These are phyloP conservation scores for Hirtodrosophila cameraria DNA, from an alignment of 2,888 invertebrate genomes.

Conservation along the genomic window DNA sequence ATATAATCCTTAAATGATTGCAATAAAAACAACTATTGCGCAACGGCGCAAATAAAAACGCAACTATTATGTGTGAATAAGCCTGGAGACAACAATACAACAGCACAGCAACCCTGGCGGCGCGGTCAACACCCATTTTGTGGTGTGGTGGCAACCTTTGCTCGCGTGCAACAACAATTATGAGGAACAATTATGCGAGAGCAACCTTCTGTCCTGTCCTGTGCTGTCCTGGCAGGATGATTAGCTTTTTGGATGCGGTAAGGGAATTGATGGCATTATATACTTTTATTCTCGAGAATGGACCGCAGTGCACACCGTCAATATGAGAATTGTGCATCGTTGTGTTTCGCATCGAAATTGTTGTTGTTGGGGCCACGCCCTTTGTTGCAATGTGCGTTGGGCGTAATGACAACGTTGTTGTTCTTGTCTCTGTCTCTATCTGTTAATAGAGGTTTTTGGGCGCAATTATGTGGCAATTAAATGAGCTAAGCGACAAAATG, in stretches of 20 bases:
- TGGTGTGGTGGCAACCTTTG: slow-evolving; percentile 36
- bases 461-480: slow-evolving; percentile 68
- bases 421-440: slow-evolving; percentile 6
- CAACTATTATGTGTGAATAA: slow-evolving; percentile 71
- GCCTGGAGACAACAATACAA: slow-evolving; percentile 3
- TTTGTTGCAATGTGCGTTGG: no score
- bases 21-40: slow-evolving; percentile 58
- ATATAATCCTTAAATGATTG: slow-evolving; percentile 78
- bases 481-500: slow-evolving; percentile 45
- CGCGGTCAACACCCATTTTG: slow-evolving; percentile 18
- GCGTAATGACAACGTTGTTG: not conserved
- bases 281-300: slow-evolving; percentile 25
- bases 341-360: slow-evolving; percentile 57
- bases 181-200: slow-evolving; percentile 65
- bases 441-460: slow-evolving; percentile 20
- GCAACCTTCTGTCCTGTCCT: no score
- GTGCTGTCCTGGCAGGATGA: slow-evolving; percentile 52
- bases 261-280: slow-evolving; percentile 58
- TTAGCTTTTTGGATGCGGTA: slow-evolving; percentile 70
- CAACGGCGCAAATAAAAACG: slow-evolving; percentile 59
- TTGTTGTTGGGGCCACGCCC: slow-evolving; percentile 52
- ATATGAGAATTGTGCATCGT: slow-evolving; percentile 35
- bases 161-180: slow-evolving; percentile 54
- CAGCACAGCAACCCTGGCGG: slow-evolving; percentile 22
- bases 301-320: slow-evolving; percentile 35